phyloP scores from a whole-genome alignment of 2,113 vertebrate genomes.

The Bufo bufo region DNA sequence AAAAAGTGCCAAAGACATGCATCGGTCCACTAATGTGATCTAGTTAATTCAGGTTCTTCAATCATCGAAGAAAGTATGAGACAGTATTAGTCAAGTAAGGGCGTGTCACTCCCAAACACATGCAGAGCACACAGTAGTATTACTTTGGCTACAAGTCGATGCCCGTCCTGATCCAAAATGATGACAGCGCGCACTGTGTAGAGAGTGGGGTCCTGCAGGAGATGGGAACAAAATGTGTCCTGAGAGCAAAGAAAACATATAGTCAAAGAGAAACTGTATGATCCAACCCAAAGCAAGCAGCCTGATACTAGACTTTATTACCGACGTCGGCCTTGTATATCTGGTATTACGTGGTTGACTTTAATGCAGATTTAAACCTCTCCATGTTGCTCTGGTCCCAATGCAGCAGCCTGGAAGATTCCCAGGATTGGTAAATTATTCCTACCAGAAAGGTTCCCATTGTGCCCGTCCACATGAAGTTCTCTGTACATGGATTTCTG shows the following conservation, averaged over 20 bases:
- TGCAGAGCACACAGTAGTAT: background rate
- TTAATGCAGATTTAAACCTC: no score
- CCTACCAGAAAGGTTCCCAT: no score
- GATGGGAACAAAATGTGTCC: background rate
- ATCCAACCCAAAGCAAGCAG: background rate
- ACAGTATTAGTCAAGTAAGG: background rate
- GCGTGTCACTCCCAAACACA: background rate
- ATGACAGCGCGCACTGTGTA: slow-evolving; percentile 50
- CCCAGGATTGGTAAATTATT: no score
- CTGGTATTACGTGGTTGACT: no score
- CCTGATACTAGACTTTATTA: background rate
- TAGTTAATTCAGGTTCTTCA: background rate
- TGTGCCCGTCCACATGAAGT: no score
- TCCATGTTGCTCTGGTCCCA: no score
- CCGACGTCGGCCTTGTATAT: no score
- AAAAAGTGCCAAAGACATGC: background rate
- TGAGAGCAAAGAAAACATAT: background rate
- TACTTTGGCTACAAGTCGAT: slow-evolving; percentile 54
- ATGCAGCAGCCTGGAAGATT: no score
- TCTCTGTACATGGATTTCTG: no score
- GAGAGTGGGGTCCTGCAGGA: slow-evolving; percentile 45
- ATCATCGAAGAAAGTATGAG: background rate
- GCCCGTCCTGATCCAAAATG: slow-evolving; percentile 49
- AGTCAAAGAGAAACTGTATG: background rate
- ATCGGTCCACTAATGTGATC: background rate